These are phyloP conservation scores for Paratilapia polleni DNA, from an alignment of 2,113 vertebrate species.

Conservation along the genomic window DNA sequence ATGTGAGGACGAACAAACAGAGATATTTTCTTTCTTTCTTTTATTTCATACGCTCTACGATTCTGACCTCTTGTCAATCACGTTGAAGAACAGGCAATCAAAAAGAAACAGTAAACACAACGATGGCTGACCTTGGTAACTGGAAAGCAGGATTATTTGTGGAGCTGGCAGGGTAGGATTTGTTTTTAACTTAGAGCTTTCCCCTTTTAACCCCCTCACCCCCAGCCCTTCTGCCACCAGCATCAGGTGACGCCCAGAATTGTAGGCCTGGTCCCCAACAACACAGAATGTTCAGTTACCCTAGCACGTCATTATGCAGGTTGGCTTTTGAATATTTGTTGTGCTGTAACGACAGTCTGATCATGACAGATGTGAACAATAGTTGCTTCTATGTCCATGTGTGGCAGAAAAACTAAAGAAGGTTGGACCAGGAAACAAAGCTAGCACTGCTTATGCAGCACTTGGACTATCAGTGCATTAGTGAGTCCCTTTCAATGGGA, in stretches of 20 bases:
- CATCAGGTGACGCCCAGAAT: neutral
- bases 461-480: neutral
- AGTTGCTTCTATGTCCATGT: neutral
- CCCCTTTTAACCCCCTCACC: neutral
- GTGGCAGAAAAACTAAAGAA: neutral
- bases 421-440: neutral
- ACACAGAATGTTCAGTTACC: no score
- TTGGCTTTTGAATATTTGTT: neutral
- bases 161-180: neutral
- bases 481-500: no score
- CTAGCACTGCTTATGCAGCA: neutral
- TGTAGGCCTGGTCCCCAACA: no score
- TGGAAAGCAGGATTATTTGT: no score
- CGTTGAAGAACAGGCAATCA: neutral
- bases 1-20: accelerated
- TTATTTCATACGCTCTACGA: neutral
- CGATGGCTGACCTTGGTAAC: neutral
- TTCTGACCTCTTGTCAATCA: neutral
- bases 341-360: neutral
- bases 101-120: neutral
- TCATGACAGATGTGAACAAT: neutral
- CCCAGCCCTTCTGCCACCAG: neutral
- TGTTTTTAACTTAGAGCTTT: neutral
- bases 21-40: neutral
- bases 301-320: no score